These are phyloP conservation scores for Periophthalmus magnuspinnatus DNA, from an alignment of 2,797 vertebrate genomes.

Conservation along the genomic window DNA sequence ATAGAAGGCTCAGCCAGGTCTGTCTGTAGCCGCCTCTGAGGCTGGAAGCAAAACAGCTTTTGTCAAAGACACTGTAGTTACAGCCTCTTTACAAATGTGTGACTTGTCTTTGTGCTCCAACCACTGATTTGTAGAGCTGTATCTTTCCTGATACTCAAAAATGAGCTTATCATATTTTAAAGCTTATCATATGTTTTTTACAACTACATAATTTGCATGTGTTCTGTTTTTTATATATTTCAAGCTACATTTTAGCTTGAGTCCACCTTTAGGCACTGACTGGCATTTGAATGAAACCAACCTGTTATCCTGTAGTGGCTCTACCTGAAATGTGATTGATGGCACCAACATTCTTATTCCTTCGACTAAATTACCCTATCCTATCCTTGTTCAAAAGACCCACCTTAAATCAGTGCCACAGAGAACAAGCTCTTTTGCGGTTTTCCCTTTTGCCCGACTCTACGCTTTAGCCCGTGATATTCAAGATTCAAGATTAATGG, in stretches of 20 bases:
- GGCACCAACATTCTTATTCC: constrained; percentile 82
- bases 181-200: too few species aligned
- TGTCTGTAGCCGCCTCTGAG: constrained; percentile 52
- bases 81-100: constrained; percentile 39
- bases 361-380: constrained; percentile 77
- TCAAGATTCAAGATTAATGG: constrained; percentile 42
- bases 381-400: constrained; percentile 73
- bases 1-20: constrained; percentile 60
- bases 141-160: neutral
- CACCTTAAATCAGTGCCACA: constrained; percentile 53
- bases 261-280: constrained; percentile 52
- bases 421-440: constrained; percentile 36
- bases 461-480: constrained; percentile 19
- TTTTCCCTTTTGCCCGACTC: neutral
- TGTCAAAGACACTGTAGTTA: constrained; percentile 35
- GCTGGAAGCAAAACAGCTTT: constrained; percentile 60
- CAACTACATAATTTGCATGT: neutral
- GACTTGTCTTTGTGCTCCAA: constrained; percentile 10
- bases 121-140: neutral
- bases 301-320: constrained; percentile 51
- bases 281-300: constrained; percentile 73
- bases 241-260: constrained; percentile 46
- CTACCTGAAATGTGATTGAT: constrained; percentile 76
- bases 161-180: too few species aligned
- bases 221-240: neutral